phyloP scores from a whole-genome alignment of 2,888 invertebrate species.

The Acleris sparsana region DNA sequence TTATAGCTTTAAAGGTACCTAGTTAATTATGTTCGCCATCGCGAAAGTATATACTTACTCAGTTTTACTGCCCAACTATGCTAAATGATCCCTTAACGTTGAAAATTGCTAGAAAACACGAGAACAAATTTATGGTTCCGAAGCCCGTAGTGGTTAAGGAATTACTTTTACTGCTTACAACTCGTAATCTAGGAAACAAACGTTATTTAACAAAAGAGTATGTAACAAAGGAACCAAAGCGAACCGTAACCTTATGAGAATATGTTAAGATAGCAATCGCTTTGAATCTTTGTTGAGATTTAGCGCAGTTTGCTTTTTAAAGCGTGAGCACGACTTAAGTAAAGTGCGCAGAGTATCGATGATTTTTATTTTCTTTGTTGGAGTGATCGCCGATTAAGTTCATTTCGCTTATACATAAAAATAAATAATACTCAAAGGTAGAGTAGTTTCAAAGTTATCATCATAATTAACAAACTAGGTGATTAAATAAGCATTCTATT shows the following conservation, averaged over 20 bases:
- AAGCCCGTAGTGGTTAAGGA: conserved; percentile 45
- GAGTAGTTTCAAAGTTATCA: too few species aligned
- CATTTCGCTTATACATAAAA: too few species aligned
- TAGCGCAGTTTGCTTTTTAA: not conserved
- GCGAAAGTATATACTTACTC: not conserved
- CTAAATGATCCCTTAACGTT: conserved; percentile 12
- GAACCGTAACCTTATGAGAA: not conserved
- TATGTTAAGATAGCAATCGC: not conserved
- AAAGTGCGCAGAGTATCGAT: conserved; percentile 2
- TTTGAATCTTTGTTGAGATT: not conserved
- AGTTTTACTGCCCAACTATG: not conserved
- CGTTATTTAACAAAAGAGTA: not conserved
- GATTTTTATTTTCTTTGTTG: not conserved
- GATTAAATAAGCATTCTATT: too few species aligned
- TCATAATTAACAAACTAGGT: too few species aligned
- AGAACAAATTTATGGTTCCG: conserved; percentile 25
- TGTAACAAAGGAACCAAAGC: not conserved
- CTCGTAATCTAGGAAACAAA: conserved; percentile 46
- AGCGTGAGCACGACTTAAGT: not conserved
- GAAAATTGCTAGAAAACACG: conserved; percentile 26
- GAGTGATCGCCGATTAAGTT: not conserved
- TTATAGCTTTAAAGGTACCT: too few species aligned
- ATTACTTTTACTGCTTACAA: conserved; percentile 49
- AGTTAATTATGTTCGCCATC: not conserved
- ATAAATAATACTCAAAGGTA: too few species aligned